Conservation (phyloP, 2,113 vertebrate genomes). For the Plestiodon gilberti region DNA sequence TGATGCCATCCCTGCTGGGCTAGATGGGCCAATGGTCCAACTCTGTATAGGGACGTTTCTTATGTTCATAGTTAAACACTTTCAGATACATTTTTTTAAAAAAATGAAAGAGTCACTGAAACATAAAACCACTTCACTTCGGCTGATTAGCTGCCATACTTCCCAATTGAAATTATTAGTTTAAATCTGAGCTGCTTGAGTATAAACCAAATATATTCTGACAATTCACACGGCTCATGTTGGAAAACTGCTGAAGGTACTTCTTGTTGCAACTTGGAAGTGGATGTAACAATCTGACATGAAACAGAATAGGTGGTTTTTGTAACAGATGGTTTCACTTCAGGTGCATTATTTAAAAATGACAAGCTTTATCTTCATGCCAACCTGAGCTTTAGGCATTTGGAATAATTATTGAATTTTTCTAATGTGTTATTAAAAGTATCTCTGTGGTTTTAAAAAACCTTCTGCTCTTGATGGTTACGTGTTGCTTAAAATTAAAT, state of each 20-base stretch:
- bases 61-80: not conserved
- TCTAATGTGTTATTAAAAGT: conserved; percentile 40
- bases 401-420: conserved; percentile 48
- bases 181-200: not conserved
- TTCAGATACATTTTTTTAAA: not conserved
- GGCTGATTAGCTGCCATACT: not conserved
- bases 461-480: not conserved
- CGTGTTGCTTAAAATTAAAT: conserved; percentile 1
- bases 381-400: conserved; percentile 48
- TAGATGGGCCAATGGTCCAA: not conserved
- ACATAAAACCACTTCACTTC: not conserved
- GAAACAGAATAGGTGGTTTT: conserved; percentile 50
- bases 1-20: too few species aligned
- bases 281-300: conserved; percentile 20
- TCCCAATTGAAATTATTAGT: not conserved
- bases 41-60: not conserved
- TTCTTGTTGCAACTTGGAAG: conserved; percentile 62
- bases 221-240: not conserved
- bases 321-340: conserved; percentile 61
- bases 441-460: not conserved
- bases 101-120: not conserved
- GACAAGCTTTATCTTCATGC: conserved; percentile 45
- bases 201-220: fast-evolving
- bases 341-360: conserved; percentile 54
- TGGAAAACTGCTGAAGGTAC: conserved; percentile 9